Conservation (phyloP, 2,113 vertebrate genomes). For the Cairina moschata region DNA sequence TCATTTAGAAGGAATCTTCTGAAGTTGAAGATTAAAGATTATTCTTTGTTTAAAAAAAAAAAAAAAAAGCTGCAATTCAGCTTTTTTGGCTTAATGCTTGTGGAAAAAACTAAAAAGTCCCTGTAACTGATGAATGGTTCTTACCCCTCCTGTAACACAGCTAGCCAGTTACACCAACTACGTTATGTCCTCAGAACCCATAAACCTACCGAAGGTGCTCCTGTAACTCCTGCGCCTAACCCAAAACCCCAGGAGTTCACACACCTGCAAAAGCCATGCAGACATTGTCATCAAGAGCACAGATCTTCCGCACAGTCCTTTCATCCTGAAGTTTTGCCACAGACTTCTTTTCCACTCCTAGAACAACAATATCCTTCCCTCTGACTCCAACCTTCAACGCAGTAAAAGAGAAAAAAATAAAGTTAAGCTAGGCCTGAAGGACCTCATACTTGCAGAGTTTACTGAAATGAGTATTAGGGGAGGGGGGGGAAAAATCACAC, state of each 20-base stretch:
- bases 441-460: not conserved
- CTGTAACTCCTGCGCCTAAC: rapidly evolving
- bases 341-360: conserved; percentile 90
- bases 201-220: not conserved
- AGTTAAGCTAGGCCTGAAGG: not conserved
- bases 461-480: not conserved
- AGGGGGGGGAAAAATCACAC: not conserved
- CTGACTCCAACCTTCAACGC: conserved; percentile 82
- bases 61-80: not conserved
- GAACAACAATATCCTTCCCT: conserved; percentile 86
- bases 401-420: not conserved
- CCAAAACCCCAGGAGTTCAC: rapidly evolving
- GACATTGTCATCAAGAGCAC: conserved; percentile 86
- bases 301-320: conserved; percentile 88
- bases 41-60: not conserved
- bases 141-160: not conserved
- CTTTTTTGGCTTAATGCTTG: not conserved
- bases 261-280: conserved; percentile 91
- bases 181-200: not conserved
- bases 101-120: not conserved
- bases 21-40: not conserved
- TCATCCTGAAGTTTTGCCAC: conserved; percentile 90
- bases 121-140: not conserved
- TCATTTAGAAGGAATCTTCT: not conserved
- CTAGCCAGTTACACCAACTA: not conserved